Evolutionary conservation across 2,113 vertebrate species (phyloP).

Genomic region (Grammomys surdaster): DNA sequence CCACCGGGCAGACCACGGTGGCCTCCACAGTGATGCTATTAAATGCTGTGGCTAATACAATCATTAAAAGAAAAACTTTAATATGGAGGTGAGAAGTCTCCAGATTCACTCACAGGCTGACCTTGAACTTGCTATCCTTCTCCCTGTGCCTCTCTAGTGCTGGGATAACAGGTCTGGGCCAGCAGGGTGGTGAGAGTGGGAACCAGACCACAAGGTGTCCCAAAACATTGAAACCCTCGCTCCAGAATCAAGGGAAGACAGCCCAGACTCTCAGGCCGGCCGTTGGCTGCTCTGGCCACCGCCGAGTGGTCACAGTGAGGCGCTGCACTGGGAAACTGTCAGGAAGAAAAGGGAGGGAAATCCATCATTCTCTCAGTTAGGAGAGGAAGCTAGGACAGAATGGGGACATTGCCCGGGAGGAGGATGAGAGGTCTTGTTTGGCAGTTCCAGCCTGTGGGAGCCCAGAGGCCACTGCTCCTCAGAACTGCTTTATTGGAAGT

Average conservation of each 20-base stretch:
- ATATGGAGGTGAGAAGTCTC: neutral
- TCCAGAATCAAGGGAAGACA: neutral
- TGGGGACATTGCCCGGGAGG: slow-evolving; percentile 57
- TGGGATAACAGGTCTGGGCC: neutral
- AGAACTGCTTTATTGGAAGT: slow-evolving; percentile 68
- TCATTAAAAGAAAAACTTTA: neutral
- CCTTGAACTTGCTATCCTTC: neutral
- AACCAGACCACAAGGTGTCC: neutral
- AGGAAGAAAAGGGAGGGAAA: slow-evolving; percentile 11
- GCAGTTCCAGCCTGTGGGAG: slow-evolving; percentile 70
- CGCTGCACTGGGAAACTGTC: slow-evolving; percentile 29
- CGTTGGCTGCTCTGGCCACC: neutral
- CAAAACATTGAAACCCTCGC: neutral
- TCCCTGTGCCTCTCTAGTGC: neutral
- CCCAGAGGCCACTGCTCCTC: slow-evolving; percentile 62
- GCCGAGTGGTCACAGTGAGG: neutral
- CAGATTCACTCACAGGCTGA: neutral
- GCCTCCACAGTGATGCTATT: neutral
- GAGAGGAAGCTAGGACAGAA: slow-evolving; percentile 77
- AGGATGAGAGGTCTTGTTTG: slow-evolving; percentile 66
- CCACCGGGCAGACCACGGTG: neutral
- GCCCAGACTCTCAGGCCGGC: neutral
- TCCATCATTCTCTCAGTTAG: slow-evolving; percentile 68
- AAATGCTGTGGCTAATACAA: neutral
- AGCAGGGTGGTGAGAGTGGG: neutral